Evolutionary conservation across 2,888 invertebrate species (phyloP), one percentile per base, ranked within the genome.

Genomic region (Pecten maximus): DNA sequence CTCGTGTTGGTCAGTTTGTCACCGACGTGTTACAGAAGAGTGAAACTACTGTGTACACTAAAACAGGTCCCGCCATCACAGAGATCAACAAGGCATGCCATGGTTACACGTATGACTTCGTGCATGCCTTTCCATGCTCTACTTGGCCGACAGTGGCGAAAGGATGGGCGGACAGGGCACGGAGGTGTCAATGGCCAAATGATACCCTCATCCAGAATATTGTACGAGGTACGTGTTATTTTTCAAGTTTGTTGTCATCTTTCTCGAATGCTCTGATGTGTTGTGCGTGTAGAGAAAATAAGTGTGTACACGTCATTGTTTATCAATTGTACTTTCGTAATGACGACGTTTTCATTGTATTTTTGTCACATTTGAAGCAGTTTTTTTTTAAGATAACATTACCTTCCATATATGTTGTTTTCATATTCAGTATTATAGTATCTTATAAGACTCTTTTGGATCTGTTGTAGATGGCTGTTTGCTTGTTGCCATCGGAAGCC

Each of bases 81-180:
- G 88, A 88, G 40, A 39, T 91, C 0, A 88, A 91, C 8, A 88
- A 91, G 35, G 91, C 91, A 40, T 40, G 48, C 3, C 74, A 91
- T 15, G 93, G 93, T 0, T 91, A 89, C 74, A 90, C 92, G 4
- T 93, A 91, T 87, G 93, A 93, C 54, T 92, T 92, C 88, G 93
- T 93, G 6, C 89, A 92, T 87, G 89, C 92, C 8, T 93, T 92
- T 88, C 93, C 93, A 10, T 92, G 92, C 60, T 23, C 16, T 3
- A 74, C 89, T 16, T 93, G 93, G 93, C 93, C 93, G 35, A 87
- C 48, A 0, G 86, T 93, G 16, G 93, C 92, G 39, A 40, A 89
- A 10, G 91, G 91, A 48, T 93, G 93, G 93, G 92, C 88, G 40
- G 91, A 91, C 74, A 90, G 93, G 40, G 91, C 88, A 19, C 87